Percentiles rank a stretch among this genome's conserved stretches.
Evolutionary conservation across 2,797 vertebrate species (phyloP).

Genomic region (Aphelocoma californica): DNA sequence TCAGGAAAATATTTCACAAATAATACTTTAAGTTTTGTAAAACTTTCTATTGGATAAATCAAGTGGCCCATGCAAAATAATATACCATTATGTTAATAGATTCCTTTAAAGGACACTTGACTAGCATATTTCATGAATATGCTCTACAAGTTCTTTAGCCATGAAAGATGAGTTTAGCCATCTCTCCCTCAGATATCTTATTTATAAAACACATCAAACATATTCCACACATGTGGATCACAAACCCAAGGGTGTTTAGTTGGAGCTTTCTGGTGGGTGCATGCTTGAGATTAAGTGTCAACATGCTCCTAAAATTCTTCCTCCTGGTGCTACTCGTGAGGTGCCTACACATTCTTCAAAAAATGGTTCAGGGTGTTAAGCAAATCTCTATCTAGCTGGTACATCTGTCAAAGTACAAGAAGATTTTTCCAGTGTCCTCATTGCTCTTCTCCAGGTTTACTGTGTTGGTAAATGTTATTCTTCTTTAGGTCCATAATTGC

Average conservation of each 20-base stretch:
- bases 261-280: neutral
- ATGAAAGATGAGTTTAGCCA: neutral
- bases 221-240: neutral
- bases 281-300: neutral
- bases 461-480: neutral
- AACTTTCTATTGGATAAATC: neutral
- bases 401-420: neutral
- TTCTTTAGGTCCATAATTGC: neutral
- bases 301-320: neutral
- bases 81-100: neutral
- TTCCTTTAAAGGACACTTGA: neutral
- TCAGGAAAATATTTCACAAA: neutral
- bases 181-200: neutral
- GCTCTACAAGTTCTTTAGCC: neutral
- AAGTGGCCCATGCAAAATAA: neutral
- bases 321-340: neutral
- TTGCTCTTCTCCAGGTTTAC: neutral
- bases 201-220: neutral
- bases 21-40: neutral
- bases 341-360: neutral
- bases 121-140: neutral
- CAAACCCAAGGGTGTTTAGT: neutral
- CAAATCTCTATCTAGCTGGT: neutral
- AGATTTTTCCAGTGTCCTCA: neutral
- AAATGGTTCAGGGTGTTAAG: neutral